Evolutionary conservation across 2,113 vertebrate genomes (phyloP), one percentile per base, ranked within the genome.

Genomic region (Daubentonia madagascariensis): DNA sequence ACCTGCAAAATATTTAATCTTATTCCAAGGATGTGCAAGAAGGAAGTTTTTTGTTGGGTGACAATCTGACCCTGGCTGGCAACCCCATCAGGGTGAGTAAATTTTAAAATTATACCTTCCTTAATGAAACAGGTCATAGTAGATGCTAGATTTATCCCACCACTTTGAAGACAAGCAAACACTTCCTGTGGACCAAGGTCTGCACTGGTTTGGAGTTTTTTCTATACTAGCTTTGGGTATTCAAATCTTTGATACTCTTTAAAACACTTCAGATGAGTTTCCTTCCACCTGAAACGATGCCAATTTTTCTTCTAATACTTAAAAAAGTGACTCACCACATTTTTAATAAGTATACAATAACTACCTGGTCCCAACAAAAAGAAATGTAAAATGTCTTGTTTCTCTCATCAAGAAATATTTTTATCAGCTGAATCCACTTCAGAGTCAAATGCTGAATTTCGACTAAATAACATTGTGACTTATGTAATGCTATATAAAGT

Each of bases 271-370:
- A 76, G 54, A 50, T 11, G 35, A 43, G 35, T 32, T 94, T 92
- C 54, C 43, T 57, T 83, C 50, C 1, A 70, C 20, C 73, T 75
- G 43, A 89, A 95, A 73, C 30, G 96, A 76, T 78, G 90, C 32
- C 75, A 61, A 0, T 70, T 94, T 67, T 92, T 59, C 63, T 75
- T 67, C 32, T 67, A 63, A 52, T 70, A 86, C 32, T 91, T 91
- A 73, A 87, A 84, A 94, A 87, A 67, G 32, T 68, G 59, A 95
- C 50, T 87, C 80, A 70, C 70, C 67, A 54, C 48, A 59, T 95
- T 86, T 94, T 78, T n/a, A 96, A 30, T 40, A 92, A 50, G 68
- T 28, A 87, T 22, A 81, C n/a, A 97, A 32, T 75, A 70, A 83
- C 52, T 50, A 40, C 70, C 73, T 70, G 30, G 28, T 65, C 54